These are phyloP conservation scores for Lanius collurio DNA, from an alignment of 2,113 vertebrate species.

Conservation along the genomic window DNA sequence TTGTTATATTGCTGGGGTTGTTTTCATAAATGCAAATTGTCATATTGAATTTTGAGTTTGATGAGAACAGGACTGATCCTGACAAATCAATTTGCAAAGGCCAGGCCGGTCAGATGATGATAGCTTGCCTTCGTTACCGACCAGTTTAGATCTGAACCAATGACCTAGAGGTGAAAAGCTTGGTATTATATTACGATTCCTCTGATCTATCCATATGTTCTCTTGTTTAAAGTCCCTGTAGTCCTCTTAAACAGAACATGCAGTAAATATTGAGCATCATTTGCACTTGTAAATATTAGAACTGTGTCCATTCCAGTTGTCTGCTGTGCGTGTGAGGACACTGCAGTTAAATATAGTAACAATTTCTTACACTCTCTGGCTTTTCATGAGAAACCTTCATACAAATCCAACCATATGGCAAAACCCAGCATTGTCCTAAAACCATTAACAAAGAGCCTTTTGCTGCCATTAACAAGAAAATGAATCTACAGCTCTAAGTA, in stretches of 20 bases:
- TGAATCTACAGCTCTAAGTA: not conserved
- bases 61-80: not conserved
- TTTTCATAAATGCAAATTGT: not conserved
- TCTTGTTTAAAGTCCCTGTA: not conserved
- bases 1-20: not conserved
- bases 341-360: slow-evolving; percentile 53
- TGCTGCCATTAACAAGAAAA: slow-evolving; percentile 13
- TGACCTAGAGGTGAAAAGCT: slow-evolving; percentile 29
- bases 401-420: slow-evolving; percentile 48
- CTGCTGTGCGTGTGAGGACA: not conserved
- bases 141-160: not conserved
- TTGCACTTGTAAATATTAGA: not conserved
- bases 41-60: not conserved
- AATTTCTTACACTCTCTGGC: slow-evolving; percentile 41
- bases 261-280: not conserved
- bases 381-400: slow-evolving; percentile 25
- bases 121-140: not conserved
- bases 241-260: not conserved
- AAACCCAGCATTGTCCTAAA: slow-evolving; percentile 38
- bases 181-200: not conserved
- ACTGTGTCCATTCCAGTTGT: slow-evolving; percentile 11
- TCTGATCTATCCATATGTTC: slow-evolving; percentile 23
- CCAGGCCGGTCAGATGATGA: not conserved
- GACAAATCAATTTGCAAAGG: not conserved
- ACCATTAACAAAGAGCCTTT: slow-evolving; percentile 11